Base-by-base conservation (phyloP, 2,888 invertebrate species). In the Xestia sexstrigata region DNA sequence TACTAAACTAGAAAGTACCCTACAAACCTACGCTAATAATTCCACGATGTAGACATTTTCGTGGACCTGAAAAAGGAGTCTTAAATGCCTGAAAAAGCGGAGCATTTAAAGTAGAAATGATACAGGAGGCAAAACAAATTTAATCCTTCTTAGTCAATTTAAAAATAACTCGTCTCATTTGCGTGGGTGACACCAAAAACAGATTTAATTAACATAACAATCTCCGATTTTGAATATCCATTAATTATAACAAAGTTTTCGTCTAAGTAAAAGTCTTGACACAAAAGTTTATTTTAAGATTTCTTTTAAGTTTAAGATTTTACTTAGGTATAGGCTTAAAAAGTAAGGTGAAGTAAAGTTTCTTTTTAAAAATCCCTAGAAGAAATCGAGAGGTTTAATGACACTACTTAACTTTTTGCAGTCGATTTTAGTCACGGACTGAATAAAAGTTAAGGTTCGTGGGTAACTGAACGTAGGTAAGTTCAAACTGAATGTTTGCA, bases 241-340 rank as follows among this genome's bases (percentile, higher is more conserved):
- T 45, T 76, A 23, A 13, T n/a, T n/a, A 35, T 26, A 42, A 11
- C n/a, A 26, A 76, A 35, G 30, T 78, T 78, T 45, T 63, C 1
- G 6, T 49, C 17, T 8, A 8, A 60, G 49, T 67, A 42, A 67
- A 66, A 67, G 13, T 35, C 30, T 52, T 15, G 65, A 20, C 7
- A 17, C 0, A 67, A 65, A 65, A 52, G 20, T 47, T 17, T 52
- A 8, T 4, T 47, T 23, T 62, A 13, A 49, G 8, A 20, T 62
- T 62, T 17, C 20, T 55, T 42, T 75, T 55, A 6, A 42, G 3
- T 58, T 66, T 0, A 13, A 66, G 35, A 45, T 35, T 39, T 26
- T 45, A 55, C 30, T 52, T 17, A 15, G n/a, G n/a, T n/a, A n/a
- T 47, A 58, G 17, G 35, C 8, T 47, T 66, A 13, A 30, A 63